Conservation (phyloP, 1,140 invertebrate genomes). For the Zaprionus ghesquierei region DNA sequence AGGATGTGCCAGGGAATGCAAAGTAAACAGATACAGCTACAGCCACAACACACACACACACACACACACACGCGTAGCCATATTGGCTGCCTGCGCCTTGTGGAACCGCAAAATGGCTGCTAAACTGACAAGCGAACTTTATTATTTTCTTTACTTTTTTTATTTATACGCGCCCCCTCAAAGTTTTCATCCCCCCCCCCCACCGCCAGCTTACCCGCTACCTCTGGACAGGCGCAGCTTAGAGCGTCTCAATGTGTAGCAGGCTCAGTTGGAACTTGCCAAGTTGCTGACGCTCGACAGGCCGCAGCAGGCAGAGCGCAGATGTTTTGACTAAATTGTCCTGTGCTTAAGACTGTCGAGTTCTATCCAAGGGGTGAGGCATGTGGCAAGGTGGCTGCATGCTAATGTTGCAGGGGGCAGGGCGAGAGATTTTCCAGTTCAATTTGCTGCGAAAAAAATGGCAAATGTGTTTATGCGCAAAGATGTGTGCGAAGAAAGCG, state of each 20-base stretch:
- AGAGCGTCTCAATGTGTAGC: conserved; percentile 48
- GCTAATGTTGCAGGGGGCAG: not conserved
- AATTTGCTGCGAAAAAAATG: conserved; percentile 73
- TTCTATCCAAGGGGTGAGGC: not conserved
- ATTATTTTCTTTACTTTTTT: conserved; percentile 58
- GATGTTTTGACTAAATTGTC: conserved; percentile 67
- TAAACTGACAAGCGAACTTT: conserved; percentile 83
- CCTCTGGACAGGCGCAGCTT: conserved; percentile 34
- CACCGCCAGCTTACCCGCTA: not conserved
- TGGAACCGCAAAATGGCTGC: conserved; percentile 82
- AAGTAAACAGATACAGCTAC: conserved; percentile 25
- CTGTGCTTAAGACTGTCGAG: conserved; percentile 47
- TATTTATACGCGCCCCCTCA: not conserved
- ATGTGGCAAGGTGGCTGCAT: not conserved
- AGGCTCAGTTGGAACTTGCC: conserved; percentile 59
- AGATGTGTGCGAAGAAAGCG: conserved; percentile 54
- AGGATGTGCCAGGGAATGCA: conserved; percentile 62
- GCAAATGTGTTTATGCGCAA: conserved; percentile 74
- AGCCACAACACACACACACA: not conserved
- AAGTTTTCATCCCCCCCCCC: conserved; percentile 26
- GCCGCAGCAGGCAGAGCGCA: conserved; percentile 37
- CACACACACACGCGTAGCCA: not conserved
- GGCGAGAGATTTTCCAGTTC: conserved; percentile 37
- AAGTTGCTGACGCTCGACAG: conserved; percentile 8
- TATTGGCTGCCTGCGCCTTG: conserved; percentile 41